Percentiles rank a stretch among this genome's conserved stretches.
Evolutionary conservation across 1,140 invertebrate species (phyloP).

Genomic region (Zaprionus ornatus): DNA sequence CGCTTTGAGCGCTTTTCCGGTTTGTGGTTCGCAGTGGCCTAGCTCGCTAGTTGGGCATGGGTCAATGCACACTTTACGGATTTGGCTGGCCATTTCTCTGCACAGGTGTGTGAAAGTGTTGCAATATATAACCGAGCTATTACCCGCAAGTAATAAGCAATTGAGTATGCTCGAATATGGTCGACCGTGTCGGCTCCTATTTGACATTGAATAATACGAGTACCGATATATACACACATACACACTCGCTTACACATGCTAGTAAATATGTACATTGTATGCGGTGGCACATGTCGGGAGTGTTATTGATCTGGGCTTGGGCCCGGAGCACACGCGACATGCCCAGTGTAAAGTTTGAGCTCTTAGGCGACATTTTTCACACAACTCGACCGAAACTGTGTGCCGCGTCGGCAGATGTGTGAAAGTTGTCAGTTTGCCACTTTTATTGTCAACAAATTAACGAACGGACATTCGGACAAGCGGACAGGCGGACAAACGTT

Average conservation of each 20-base stretch:
- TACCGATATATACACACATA: not conserved
- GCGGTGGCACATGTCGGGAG: slow-evolving; percentile 8
- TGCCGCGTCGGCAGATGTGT: slow-evolving; percentile 59
- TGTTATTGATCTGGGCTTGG: slow-evolving; percentile 44
- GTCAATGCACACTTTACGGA: slow-evolving; percentile 80
- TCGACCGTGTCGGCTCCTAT: slow-evolving; percentile 19
- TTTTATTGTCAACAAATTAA: slow-evolving; percentile 79
- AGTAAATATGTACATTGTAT: slow-evolving; percentile 23
- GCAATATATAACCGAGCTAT: slow-evolving; percentile 42
- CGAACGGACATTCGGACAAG: slow-evolving; percentile 35
- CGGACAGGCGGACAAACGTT: slow-evolving; percentile 23
- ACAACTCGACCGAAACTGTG: slow-evolving; percentile 31
- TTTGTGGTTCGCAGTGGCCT: slow-evolving; percentile 36
- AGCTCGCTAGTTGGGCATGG: slow-evolving; percentile 43
- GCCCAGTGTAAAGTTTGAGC: slow-evolving; percentile 10
- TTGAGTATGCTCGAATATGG: slow-evolving; percentile 27
- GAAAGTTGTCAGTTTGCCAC: slow-evolving; percentile 76
- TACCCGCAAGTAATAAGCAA: slow-evolving; percentile 46
- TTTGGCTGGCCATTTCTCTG: slow-evolving; percentile 70
- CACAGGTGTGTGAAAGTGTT: slow-evolving; percentile 74
- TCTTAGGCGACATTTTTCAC: slow-evolving; percentile 28
- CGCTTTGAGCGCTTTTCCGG: slow-evolving; percentile 57
- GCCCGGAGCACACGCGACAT: slow-evolving; percentile 4
- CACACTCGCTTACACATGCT: slow-evolving; percentile 2
- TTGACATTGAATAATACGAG: slow-evolving; percentile 77